These are phyloP conservation scores for Aramus guarauna DNA, from an alignment of 2,113 vertebrate genomes.

Conservation along the genomic window DNA sequence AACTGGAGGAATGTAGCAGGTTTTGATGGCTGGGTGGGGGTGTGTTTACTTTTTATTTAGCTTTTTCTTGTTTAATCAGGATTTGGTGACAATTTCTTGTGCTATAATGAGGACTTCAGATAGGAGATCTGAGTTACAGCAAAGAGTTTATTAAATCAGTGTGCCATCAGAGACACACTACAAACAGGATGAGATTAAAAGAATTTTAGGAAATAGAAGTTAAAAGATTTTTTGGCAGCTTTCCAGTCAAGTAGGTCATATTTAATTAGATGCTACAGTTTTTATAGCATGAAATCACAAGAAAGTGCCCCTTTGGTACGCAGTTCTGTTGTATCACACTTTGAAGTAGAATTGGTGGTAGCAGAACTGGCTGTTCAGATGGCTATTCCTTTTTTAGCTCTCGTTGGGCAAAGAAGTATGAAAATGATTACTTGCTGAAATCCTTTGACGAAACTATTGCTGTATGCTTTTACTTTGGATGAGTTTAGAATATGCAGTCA, in stretches of 20 bases:
- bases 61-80: not conserved
- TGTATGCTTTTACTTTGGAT: not conserved
- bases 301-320: slow-evolving; percentile 22
- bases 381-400: slow-evolving; percentile 38
- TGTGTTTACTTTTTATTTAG: not conserved
- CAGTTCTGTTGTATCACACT: slow-evolving; percentile 12
- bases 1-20: not conserved
- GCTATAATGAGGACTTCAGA: not conserved
- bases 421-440: slow-evolving; percentile 17
- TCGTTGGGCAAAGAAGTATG: not conserved
- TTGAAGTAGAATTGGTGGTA: slow-evolving; percentile 11
- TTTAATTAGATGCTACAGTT: slow-evolving; percentile 44
- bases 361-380: slow-evolving; percentile 27
- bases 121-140: not conserved
- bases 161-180: not conserved
- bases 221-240: not conserved
- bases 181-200: not conserved
- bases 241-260: slow-evolving; percentile 42
- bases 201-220: not conserved
- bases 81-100: not conserved
- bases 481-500: not conserved
- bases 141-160: not conserved
- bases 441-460: not conserved
- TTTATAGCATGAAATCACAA: slow-evolving; percentile 39
- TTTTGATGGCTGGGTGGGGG: not conserved